Evolutionary conservation across 2,797 vertebrate genomes (phyloP), one percentile per base, ranked within the genome.

Genomic region (Bradypodion ventrale): DNA sequence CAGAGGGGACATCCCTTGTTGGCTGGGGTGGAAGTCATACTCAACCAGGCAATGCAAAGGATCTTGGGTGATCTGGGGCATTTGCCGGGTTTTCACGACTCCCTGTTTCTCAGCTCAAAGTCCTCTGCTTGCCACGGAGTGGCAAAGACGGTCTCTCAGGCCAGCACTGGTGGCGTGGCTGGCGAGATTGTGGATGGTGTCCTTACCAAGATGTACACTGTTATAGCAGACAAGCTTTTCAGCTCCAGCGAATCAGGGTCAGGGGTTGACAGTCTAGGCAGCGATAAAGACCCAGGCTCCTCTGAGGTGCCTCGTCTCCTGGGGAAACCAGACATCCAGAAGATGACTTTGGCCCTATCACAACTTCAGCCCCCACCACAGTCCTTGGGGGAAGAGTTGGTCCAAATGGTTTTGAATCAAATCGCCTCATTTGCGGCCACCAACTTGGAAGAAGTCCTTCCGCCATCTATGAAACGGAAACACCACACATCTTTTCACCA

Each of bases 341-440:
- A 82, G 52, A 70, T 76, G 65, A 82, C 84, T 4, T 9, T 82
- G 74, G 79, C 79, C 4, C 25, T 85, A 25, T 76, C 73, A 4
- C 84, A 85, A 3, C 78, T 85, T 52, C 79, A 82, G 2, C 79
- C 84, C 0, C 21, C 40, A 15, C 84, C 84, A 25, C 79, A 32
- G 25, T n/a, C 73, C 63, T 73, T 90, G 44, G 91, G 84, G 1
- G 87, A 87, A 60, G 89, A 93, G 29, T 73, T 94, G 82, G 83
- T 92, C 21, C 85, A 93, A 78, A 78, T 60, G 1, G 92, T 92
- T 66, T 68, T 94, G 29, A 83, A 25, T 37, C 94, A 92, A 35
- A 89, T 94, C 2, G 82, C 74, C 69, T 60, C 75, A 25, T 91
- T 94, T 87, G 74, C 84, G 7, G 89, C 90, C 62, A 77, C 63